Evolutionary conservation across 2,113 vertebrate species (phyloP).

Genomic region (Todiramphus saurophagus): DNA sequence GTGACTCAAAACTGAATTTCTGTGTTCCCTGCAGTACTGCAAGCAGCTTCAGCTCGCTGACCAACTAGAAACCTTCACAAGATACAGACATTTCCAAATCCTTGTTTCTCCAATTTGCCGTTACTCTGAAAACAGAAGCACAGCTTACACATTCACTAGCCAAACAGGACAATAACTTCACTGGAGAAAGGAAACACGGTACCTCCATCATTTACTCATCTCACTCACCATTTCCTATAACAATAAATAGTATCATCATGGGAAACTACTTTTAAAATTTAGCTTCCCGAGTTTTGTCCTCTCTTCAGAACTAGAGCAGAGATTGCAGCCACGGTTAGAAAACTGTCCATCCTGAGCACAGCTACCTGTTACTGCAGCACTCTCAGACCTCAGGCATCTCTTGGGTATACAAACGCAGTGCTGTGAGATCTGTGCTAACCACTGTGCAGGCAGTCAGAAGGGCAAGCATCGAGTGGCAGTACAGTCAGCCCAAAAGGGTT

Average conservation of each 20-base stretch:
- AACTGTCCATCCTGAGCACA: fast-evolving
- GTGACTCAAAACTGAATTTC: neutral
- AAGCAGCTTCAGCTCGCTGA: neutral
- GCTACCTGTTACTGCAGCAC: neutral
- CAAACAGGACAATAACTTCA: neutral
- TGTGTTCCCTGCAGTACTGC: neutral
- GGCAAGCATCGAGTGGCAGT: neutral
- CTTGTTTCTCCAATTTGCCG: neutral
- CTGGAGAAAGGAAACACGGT: neutral
- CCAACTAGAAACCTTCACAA: neutral
- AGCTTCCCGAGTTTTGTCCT: neutral
- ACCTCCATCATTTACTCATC: neutral
- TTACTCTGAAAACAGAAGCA: neutral
- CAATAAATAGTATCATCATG: neutral
- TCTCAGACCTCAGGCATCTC: neutral
- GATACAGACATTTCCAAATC: neutral
- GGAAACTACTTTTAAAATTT: neutral
- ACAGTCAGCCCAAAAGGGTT: neutral
- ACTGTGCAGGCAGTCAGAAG: neutral
- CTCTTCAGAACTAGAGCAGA: neutral
- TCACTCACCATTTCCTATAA: neutral
- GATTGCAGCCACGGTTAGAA: neutral
- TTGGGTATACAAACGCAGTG: fast-evolving
- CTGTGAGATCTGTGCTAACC: neutral
- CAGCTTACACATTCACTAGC: neutral